Evolutionary conservation across 2,797 vertebrate genomes (phyloP), one percentile per base, ranked within the genome.

Genomic region (Numenius phaeopus): DNA sequence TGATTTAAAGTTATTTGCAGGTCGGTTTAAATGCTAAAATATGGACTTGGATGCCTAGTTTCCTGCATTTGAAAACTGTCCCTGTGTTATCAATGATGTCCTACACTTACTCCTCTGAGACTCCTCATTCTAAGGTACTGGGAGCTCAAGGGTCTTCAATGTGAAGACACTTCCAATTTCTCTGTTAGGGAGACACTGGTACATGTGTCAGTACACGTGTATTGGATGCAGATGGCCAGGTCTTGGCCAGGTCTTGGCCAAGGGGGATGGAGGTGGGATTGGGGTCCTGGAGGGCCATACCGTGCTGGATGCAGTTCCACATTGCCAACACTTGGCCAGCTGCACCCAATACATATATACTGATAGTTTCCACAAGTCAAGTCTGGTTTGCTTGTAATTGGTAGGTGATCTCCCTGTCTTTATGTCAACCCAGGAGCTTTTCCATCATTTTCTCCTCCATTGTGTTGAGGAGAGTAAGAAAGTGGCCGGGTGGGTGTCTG

Each of bases 201-300:
- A 26, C 21, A 21, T 54, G 50, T 27, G 13, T 37, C 20, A 52
- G 61, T 10, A 29, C 13, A 2, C 2, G 14, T 44, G 27, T 52
- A 23, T 5, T 49, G 46, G 42, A 40, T 65, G 26, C 37, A 42
- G 37, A n/a, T 5, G 5, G 52, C 4, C 21, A 81, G n/a, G 7
- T 50, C 26, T 17, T 70, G 57, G 42, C 5, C 21, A 81, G n/a
- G 7, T 50, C 26, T 17, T 70, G 57, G 42, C 34, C 34, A 37
- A 2, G 21, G 46, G 30, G 7, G 15, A 57, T 2, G 9, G 23
- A 42, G n/a, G n/a, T 47, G 24, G 20, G 12, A 23, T 47, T 13
- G 8, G 6, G 11, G 1, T 0, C 22, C 23, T 55, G 20, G 27
- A 79, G 46, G 27, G 9, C 19, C 64, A 5, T 50, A 40, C 10